These are phyloP conservation scores for Callorhinus ursinus DNA, from an alignment of 2,113 vertebrate species.

Conservation along the genomic window DNA sequence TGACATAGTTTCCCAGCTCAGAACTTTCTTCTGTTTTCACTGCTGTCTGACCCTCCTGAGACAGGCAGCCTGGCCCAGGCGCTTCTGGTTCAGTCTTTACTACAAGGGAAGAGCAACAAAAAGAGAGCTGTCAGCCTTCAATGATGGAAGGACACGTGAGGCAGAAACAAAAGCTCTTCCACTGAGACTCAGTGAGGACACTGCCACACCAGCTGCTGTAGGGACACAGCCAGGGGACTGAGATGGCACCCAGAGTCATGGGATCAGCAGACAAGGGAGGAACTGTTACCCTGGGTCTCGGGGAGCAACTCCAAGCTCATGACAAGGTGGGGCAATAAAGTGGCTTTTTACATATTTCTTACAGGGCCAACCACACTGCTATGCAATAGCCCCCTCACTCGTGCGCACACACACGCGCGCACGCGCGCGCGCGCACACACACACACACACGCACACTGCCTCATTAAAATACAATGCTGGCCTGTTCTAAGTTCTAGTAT, in stretches of 20 bases:
- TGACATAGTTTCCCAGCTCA: slow-evolving; percentile 90
- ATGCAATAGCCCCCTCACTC: not conserved
- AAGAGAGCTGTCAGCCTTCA: not conserved
- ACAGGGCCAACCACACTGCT: not conserved
- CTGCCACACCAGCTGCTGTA: not conserved
- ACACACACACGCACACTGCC: not conserved
- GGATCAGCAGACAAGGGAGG: slow-evolving; percentile 30
- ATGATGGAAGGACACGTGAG: not conserved
- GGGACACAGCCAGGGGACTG: not conserved
- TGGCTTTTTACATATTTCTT: not conserved
- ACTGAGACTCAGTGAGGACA: not conserved
- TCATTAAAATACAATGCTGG: not conserved
- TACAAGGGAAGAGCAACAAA: slow-evolving; percentile 83
- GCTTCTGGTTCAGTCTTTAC: slow-evolving; percentile 97
- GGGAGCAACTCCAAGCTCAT: not conserved
- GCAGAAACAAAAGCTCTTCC: slow-evolving; percentile 16
- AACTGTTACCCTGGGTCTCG: not conserved
- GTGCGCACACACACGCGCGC: too few relatives aligned
- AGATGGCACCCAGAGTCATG: not conserved
- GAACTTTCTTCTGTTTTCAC: slow-evolving; percentile 95
- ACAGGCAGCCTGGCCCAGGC: slow-evolving; percentile 80
- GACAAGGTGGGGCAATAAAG: slow-evolving; percentile 3
- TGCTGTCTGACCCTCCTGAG: slow-evolving; percentile 85
- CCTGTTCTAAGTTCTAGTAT: not conserved
- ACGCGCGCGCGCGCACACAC: rapidly evolving